Conservation (phyloP, 2,888 invertebrate genomes). For the Limnephilus rhombicus region DNA sequence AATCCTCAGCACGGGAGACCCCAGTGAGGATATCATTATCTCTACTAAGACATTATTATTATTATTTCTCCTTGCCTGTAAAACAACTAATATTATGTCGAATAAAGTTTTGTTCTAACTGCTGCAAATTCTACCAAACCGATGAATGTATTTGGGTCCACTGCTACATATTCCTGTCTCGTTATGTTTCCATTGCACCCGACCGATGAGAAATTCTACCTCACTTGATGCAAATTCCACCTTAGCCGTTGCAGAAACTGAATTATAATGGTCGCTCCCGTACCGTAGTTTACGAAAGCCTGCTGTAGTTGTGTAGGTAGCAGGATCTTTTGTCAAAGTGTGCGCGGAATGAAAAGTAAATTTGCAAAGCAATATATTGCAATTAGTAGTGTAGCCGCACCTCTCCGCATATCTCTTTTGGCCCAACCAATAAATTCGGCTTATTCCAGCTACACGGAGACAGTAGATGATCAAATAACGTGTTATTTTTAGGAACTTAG, state of each 20-base stretch:
- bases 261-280: not conserved
- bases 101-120: not conserved
- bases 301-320: not conserved
- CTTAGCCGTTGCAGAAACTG: not conserved
- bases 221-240: not conserved
- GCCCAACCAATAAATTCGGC: conserved; percentile 6
- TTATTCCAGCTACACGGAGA: not conserved
- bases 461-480: not conserved
- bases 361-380: conserved; percentile 66
- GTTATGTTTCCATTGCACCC: no score
- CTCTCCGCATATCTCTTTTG: conserved; percentile 10
- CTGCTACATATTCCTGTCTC: no score
- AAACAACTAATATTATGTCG: no score
- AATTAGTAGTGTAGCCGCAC: conserved; percentile 59
- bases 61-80: no score
- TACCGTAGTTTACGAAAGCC: not conserved
- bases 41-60: no score
- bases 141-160: no score
- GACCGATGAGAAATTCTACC: no score
- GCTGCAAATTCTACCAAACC: no score
- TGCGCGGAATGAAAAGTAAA: conserved; percentile 58
- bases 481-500: not conserved
- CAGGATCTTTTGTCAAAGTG: not conserved
- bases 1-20: no score
- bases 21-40: no score